phyloP scores from a whole-genome alignment of 2,113 vertebrate genomes.

The Pelusios castaneus region DNA sequence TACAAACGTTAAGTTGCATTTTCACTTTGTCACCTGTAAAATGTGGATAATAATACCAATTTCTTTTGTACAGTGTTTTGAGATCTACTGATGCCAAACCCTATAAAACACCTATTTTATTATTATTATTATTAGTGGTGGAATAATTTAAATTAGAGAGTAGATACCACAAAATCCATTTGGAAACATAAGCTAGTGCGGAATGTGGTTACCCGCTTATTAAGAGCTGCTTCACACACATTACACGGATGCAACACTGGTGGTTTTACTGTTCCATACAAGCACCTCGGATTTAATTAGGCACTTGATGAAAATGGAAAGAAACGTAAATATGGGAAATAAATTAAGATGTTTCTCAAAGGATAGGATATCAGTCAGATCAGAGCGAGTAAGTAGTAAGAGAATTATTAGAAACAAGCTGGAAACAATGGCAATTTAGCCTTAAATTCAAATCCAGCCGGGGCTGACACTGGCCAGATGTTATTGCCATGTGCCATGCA shows the following conservation, averaged over 20 bases:
- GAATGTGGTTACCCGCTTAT: neutral
- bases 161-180: neutral
- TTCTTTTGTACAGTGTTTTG: neutral
- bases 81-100: neutral
- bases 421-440: neutral
- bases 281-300: neutral
- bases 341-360: neutral
- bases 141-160: neutral
- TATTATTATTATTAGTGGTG: neutral
- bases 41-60: neutral
- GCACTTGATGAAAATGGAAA: neutral
- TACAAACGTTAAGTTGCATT: neutral
- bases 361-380: neutral
- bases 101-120: neutral
- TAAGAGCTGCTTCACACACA: neutral
- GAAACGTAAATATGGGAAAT: neutral
- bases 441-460: neutral
- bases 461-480: neutral
- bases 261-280: neutral
- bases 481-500: neutral
- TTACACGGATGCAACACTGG: neutral
- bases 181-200: neutral
- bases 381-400: neutral
- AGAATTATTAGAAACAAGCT: neutral
- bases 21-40: neutral